Evolutionary conservation across 2,797 vertebrate genomes (phyloP).

Genomic region (Loriculus beryllinus): DNA sequence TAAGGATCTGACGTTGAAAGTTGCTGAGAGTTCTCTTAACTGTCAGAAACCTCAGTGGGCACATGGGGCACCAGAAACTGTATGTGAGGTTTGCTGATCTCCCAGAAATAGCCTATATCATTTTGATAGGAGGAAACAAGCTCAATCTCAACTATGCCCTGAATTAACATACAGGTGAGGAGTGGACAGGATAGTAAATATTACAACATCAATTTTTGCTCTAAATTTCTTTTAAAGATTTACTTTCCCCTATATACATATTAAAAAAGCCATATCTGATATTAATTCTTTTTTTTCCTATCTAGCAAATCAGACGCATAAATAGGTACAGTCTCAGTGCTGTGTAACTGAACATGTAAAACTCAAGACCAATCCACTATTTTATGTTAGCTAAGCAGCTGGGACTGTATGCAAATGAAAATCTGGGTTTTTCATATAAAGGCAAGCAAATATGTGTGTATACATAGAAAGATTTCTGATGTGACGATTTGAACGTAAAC

Average conservation of each 20-base stretch:
- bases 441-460: not conserved
- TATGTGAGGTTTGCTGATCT: not conserved
- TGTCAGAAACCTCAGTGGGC: not conserved
- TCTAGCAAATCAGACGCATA: not conserved
- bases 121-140: not conserved
- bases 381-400: not conserved
- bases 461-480: not conserved
- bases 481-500: not conserved
- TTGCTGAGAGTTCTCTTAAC: not conserved
- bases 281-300: not conserved
- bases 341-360: not conserved
- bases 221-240: not conserved
- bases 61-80: not conserved
- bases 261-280: not conserved
- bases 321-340: not conserved
- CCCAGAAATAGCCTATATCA: not conserved
- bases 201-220: not conserved
- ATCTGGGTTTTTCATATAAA: not conserved
- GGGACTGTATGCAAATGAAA: not conserved
- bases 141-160: not conserved
- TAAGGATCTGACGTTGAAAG: not conserved
- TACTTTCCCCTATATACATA: not conserved
- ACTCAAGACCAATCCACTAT: not conserved
- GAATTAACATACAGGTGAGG: not conserved
- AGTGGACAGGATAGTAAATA: not conserved